These are phyloP conservation scores for Pseudobourletiella spinata DNA, from an alignment of 1,140 invertebrate species.

Conservation along the genomic window DNA sequence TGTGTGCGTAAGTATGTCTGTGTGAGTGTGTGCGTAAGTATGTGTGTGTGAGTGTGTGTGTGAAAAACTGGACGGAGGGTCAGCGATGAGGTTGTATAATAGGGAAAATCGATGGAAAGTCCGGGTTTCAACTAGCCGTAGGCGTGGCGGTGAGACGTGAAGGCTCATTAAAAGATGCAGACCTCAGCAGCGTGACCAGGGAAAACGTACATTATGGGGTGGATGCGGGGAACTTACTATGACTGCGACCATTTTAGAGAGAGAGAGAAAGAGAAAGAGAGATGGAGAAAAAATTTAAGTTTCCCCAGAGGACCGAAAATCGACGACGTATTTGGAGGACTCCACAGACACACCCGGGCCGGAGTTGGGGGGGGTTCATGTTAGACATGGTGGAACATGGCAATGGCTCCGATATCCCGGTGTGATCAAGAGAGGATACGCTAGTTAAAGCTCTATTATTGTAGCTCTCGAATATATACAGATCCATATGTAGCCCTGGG, in stretches of 20 bases:
- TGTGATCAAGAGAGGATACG: no score
- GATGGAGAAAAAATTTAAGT: conserved; percentile 7
- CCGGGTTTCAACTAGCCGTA: conserved; percentile 21
- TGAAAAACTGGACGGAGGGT: background rate
- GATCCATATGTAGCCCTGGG: no score
- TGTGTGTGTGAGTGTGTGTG: background rate
- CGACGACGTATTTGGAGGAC: no score
- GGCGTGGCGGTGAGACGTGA: conserved; percentile 20
- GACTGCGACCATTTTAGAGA: no score
- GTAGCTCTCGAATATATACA: no score
- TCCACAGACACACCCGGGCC: background rate
- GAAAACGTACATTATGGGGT: background rate
- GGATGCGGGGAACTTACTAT: background rate
- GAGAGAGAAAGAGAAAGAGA: no score
- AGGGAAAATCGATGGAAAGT: background rate
- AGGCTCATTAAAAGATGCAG: conserved; percentile 30
- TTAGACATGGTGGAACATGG: no score
- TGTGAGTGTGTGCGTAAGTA: background rate
- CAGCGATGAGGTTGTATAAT: no score
- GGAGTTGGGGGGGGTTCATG: no score
- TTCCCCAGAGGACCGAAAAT: no score
- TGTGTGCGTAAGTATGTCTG: background rate
- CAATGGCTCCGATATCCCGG: no score
- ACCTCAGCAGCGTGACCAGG: conserved; percentile 17
- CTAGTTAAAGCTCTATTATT: no score